phyloP scores from a whole-genome alignment of 2,113 vertebrate species.

The Telmatochromis sp. region DNA sequence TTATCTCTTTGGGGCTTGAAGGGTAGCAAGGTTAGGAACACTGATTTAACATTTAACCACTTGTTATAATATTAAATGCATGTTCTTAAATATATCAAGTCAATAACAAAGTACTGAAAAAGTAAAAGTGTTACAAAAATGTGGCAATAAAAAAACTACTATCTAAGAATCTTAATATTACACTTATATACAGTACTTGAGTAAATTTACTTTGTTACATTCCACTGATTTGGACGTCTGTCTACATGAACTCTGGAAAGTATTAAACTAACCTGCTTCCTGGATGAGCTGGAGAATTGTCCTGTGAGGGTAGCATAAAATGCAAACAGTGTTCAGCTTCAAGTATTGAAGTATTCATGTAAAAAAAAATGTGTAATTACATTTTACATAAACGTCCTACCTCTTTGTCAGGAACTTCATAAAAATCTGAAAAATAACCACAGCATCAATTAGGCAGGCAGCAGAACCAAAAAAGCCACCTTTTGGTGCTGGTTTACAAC shows the following conservation, averaged over 20 bases:
- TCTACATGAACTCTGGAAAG: background rate
- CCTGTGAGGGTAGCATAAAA: conserved; percentile 46
- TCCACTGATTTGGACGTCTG: background rate
- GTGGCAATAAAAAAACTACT: background rate
- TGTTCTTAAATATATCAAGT: background rate
- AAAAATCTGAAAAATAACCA: conserved; percentile 66
- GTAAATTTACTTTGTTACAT: background rate
- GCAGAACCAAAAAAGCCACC: background rate
- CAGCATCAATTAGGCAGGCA: background rate
- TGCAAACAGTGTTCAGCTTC: background rate
- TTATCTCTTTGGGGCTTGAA: accelerated
- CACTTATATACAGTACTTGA: background rate
- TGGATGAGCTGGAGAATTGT: conserved; percentile 22
- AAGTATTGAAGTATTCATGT: background rate
- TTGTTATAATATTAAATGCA: background rate
- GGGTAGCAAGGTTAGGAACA: background rate
- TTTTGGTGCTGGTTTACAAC: background rate
- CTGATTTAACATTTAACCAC: background rate
- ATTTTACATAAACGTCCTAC: conserved; percentile 42
- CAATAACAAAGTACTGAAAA: background rate
- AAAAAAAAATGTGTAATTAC: background rate
- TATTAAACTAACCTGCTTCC: conserved; percentile 42
- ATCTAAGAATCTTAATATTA: background rate
- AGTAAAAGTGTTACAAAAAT: background rate
- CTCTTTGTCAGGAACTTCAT: conserved; percentile 74